A percentile compares a stretch with the other conserved stretches of the same genome.
These are phyloP conservation scores for Nephotettix cincticeps DNA, from an alignment of 1,140 invertebrate species.

Conservation along the genomic window DNA sequence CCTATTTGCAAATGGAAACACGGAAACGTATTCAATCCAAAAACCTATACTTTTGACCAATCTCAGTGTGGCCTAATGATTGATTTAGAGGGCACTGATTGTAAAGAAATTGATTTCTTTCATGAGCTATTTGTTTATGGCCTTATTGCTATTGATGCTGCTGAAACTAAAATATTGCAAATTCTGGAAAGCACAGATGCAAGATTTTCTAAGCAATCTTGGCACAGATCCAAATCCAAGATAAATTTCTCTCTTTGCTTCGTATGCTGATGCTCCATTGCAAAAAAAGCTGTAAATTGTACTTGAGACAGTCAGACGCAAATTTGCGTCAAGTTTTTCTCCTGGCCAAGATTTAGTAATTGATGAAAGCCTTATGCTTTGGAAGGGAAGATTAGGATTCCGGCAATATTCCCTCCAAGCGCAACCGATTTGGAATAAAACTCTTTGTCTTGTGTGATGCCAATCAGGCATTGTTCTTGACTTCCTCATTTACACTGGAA, in stretches of 20 bases:
- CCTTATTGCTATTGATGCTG: not conserved
- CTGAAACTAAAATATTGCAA: not conserved
- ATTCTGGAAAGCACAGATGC: constrained; percentile 14
- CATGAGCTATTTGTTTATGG: not conserved
- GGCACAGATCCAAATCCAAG: constrained; percentile 26
- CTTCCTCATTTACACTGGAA: not conserved
- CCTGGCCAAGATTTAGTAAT: not conserved
- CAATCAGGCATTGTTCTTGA: no score
- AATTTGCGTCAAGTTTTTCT: not conserved
- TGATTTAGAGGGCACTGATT: not conserved
- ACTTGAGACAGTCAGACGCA: constrained; percentile 18
- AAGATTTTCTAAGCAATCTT: constrained; percentile 34
- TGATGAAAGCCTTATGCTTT: no score
- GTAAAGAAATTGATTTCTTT: constrained; percentile 5
- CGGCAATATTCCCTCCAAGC: not conserved
- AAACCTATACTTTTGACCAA: not conserved
- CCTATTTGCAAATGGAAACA: not conserved
- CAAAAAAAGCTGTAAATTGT: constrained; percentile 31
- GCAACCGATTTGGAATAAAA: no score
- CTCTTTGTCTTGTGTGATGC: no score
- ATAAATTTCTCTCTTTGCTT: constrained; percentile 27
- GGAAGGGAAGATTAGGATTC: not conserved
- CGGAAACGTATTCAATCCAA: not conserved
- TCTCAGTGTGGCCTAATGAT: not conserved
- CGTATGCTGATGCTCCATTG: constrained; percentile 27